A percentile compares a stretch with the other conserved stretches of the same genome.
Evolutionary conservation across 2,797 vertebrate species (phyloP).

Genomic region (Platalea minor): DNA sequence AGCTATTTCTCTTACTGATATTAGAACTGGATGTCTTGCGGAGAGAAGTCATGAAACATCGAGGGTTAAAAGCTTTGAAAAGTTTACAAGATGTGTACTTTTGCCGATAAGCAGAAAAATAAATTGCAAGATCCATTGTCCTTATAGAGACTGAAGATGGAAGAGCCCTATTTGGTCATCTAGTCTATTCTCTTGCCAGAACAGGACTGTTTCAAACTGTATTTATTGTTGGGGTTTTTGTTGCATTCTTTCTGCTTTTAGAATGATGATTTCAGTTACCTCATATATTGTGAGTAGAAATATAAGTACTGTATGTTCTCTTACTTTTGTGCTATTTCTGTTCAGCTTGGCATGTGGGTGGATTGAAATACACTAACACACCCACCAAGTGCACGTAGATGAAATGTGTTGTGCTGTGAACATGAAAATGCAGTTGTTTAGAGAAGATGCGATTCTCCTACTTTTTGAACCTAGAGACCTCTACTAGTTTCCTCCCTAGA

Average conservation of each 20-base stretch:
- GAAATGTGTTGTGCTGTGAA: slow-evolving; percentile 60
- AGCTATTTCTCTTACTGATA: neutral
- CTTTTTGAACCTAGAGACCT: slow-evolving; percentile 33
- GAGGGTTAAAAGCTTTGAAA: neutral
- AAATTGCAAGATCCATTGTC: neutral
- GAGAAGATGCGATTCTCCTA: slow-evolving; percentile 22
- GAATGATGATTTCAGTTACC: slow-evolving; percentile 49
- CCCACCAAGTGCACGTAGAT: slow-evolving; percentile 62
- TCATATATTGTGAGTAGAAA: slow-evolving; percentile 45
- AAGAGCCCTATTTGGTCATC: neutral
- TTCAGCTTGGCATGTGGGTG: slow-evolving; percentile 62
- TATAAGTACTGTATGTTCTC: slow-evolving; percentile 67
- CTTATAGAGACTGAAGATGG: neutral
- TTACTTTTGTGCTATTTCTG: slow-evolving; percentile 67
- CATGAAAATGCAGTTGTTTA: slow-evolving; percentile 60
- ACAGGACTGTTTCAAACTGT: neutral
- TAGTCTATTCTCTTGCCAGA: neutral
- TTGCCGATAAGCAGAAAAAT: neutral
- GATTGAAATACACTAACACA: slow-evolving; percentile 61
- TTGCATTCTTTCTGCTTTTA: slow-evolving; percentile 36
- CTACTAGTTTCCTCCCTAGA: neutral
- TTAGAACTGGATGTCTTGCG: neutral
- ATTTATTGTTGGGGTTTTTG: neutral
- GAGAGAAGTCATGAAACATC: neutral
- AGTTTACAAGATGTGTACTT: neutral